These are phyloP conservation scores for Plotosus lineatus DNA, from an alignment of 2,113 vertebrate genomes.

Conservation along the genomic window DNA sequence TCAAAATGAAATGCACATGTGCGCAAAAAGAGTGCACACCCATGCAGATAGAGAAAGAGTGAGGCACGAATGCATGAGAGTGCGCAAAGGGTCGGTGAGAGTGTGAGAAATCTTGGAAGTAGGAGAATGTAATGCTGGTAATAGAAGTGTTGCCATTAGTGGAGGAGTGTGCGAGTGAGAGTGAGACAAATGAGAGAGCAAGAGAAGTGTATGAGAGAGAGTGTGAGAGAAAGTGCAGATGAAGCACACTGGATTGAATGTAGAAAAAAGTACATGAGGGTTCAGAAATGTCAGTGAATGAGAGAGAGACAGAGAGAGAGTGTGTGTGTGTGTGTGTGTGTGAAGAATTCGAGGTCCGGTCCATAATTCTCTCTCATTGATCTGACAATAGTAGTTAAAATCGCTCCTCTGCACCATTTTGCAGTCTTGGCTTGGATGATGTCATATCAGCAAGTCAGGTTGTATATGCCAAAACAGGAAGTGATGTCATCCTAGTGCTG, in stretches of 20 bases:
- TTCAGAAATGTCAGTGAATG: not conserved
- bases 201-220: not conserved
- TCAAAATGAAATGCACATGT: too few species aligned
- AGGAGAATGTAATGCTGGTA: too few species aligned
- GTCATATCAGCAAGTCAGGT: not conserved
- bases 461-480: not conserved
- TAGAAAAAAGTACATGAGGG: too few species aligned
- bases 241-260: too few species aligned
- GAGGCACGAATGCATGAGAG: not conserved
- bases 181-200: too few species aligned
- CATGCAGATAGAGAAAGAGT: not conserved
- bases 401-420: not conserved
- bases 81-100: not conserved
- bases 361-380: not conserved
- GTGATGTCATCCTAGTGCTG: conserved; percentile 7
- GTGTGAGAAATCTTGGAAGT: too few species aligned
- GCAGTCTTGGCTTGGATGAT: not conserved
- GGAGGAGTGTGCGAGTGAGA: not conserved
- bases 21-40: too few species aligned
- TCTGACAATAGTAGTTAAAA: not conserved
- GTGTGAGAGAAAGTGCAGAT: not conserved
- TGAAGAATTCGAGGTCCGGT: too few species aligned
- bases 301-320: not conserved
- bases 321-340: not conserved
- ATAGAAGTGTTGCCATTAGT: too few species aligned